Base-by-base conservation (phyloP, 2,113 vertebrate species). In the Gavialis gangeticus region DNA sequence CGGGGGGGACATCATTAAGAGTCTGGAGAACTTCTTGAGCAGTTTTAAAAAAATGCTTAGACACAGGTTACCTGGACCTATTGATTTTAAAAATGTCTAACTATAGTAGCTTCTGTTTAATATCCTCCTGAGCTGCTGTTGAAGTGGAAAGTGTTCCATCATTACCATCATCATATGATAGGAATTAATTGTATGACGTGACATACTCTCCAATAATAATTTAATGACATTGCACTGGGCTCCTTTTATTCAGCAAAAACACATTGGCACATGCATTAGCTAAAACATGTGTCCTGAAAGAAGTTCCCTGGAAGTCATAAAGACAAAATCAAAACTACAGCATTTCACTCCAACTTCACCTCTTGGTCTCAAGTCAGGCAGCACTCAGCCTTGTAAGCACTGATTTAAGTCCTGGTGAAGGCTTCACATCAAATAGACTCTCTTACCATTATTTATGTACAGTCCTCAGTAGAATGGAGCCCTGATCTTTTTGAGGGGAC, bases 1-100 rank as follows among this genome's bases (percentile, higher is more conserved):
- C n/a, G 54, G 66, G 16, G 78, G 63, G 73, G 5, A 27, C 57
- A 2, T 14, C 63, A 0, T 24, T 55, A 5, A 0, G 9, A 25
- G 18, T 37, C 8, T 56, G 1, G 17, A 16, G 28, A 34, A 58
- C 28, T 34, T 55, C 6, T 25, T 16, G 56, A 13, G 25, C 10
- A 6, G 19, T 10, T 62, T 25, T 62, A 54, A 57, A 3, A 27
- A 64, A 66, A 11, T 34, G 12, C 14, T 54, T 37, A 4, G 18
- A 4, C 19, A 5, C 7, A 3, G 3, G 0, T 24, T 83, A 15
- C 25, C 30, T 83, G 59, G 4, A 15, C 37, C 58, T 79, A 7
- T 58, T 71, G 54, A 18, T 54, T 27, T 37, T 73, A 46, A 28
- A 87, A 69, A 79, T 24, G 27, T 2, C n/a, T 57, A 22, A 14